Evolutionary conservation across 2,113 vertebrate species (phyloP), one percentile per base, ranked within the genome.

Genomic region (Callipepla squamata): DNA sequence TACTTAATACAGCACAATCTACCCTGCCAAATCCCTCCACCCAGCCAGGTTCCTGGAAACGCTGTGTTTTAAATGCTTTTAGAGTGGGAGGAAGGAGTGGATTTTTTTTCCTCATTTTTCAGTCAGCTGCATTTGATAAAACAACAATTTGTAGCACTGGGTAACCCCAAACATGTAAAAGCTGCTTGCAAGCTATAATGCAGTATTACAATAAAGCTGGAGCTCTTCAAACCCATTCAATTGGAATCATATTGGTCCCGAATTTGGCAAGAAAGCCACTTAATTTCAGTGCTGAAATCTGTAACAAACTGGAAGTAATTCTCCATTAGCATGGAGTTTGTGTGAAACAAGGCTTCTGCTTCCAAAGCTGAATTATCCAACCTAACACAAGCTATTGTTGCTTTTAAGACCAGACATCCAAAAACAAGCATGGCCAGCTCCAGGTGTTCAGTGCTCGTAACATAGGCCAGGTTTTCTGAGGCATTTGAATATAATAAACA

Each of bases 61-160:
- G 0, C 74, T 51, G 61, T 59, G 32, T 94, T 94, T 90, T 47
- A 88, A 95, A 88, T 73, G 73, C 69, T 87, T 90, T 91, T 80
- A 74, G 92, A 93, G 94, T 90, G 90, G 91, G 90, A 95, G 92
- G 81, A 70, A 89, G 77, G 76, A 89, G 47, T 93, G 94, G 22
- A 32, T 34, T 36, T 62, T 88, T 94, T 38, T 68, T 75, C 28
- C 18, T 90, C 79, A 90, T 96, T 96, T 96, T 92, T 92, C 58
- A 87, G 93, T 95, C 96, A 96, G 93, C 95, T 95, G 90, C 69
- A 81, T 90, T 93, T 95, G 93, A 94, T 95, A 95, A 96, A 96
- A 90, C 58, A 88, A 87, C 66, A 78, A 73, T 96, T 94, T 91
- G 87, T 92, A 93, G 91, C 13, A 50, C 85, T 77, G 94, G 92